These are phyloP conservation scores for Leptopilina boulardi DNA, from an alignment of 1,140 invertebrate genomes.

Conservation along the genomic window DNA sequence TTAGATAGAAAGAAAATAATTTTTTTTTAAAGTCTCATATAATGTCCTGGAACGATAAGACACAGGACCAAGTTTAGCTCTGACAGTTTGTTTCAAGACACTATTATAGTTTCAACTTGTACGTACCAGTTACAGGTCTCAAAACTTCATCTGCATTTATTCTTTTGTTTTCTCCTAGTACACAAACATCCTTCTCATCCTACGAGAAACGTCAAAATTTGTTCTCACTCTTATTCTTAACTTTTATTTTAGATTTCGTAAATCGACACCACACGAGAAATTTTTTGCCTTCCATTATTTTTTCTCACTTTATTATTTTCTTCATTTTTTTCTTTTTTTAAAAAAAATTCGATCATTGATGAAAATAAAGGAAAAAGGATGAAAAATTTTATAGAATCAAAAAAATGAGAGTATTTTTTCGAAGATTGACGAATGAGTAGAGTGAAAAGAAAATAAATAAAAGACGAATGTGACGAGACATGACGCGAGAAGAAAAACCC, in stretches of 20 bases:
- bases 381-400: too few relatives aligned
- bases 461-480: neutral
- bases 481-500: conserved; percentile 36
- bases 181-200: neutral
- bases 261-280: neutral
- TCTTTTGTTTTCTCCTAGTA: neutral
- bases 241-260: neutral
- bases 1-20: neutral
- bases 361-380: neutral
- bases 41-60: neutral
- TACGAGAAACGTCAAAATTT: neutral
- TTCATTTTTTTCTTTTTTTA: neutral
- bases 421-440: neutral
- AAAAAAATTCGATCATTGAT: neutral
- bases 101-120: neutral
- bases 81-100: neutral
- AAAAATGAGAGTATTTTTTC: neutral
- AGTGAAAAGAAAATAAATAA: neutral
- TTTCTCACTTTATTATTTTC: neutral
- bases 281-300: neutral
- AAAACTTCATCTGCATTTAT: conserved; percentile 4
- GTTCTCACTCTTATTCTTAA: neutral
- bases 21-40: neutral
- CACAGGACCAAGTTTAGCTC: neutral
- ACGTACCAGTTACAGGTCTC: conserved; percentile 7